Percentiles rank a stretch among this genome's conserved stretches.
Evolutionary conservation across 2,888 invertebrate species (phyloP).

Genomic region (Cephus spinipes): DNA sequence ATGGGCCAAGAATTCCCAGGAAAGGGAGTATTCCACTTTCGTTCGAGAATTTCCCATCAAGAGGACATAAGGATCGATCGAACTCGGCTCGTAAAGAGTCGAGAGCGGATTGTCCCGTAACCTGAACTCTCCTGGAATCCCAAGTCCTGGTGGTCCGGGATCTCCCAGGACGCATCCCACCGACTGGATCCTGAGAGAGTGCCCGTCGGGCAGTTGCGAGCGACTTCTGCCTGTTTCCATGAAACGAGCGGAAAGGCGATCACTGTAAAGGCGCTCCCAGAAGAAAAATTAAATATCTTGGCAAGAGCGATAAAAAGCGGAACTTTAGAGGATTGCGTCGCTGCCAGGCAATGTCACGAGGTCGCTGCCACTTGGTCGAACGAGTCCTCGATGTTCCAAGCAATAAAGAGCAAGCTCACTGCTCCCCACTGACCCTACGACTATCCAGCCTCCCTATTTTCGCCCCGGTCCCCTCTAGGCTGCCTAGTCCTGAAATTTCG

Average conservation of each 20-base stretch:
- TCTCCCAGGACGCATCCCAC: background rate
- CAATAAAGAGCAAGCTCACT: constrained; percentile 46
- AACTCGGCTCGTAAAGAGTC: constrained; percentile 7
- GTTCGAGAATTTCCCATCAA: background rate
- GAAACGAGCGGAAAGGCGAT: constrained; percentile 37
- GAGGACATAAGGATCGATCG: background rate
- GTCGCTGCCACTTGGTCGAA: background rate
- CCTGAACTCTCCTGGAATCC: background rate
- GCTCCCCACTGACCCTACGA: constrained; percentile 36
- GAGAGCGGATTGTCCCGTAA: background rate
- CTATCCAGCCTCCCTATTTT: background rate
- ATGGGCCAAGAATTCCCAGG: background rate
- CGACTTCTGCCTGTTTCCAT: background rate
- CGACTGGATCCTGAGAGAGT: background rate
- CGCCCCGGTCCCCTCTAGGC: constrained; percentile 2
- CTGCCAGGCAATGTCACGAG: background rate
- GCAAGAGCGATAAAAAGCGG: constrained; percentile 54
- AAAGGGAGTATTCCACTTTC: background rate
- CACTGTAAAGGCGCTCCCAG: constrained; percentile 47
- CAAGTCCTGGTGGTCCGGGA: background rate
- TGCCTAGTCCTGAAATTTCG: constrained; percentile 23
- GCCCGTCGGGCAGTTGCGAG: background rate
- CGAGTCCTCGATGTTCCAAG: constrained; percentile 13
- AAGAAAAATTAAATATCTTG: constrained; percentile 59
- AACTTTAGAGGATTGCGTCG: constrained; percentile 45